Percentiles rank a stretch among this genome's conserved stretches.
These are phyloP conservation scores for Noturus placidus DNA, from an alignment of 2,113 vertebrate genomes.

Conservation along the genomic window DNA sequence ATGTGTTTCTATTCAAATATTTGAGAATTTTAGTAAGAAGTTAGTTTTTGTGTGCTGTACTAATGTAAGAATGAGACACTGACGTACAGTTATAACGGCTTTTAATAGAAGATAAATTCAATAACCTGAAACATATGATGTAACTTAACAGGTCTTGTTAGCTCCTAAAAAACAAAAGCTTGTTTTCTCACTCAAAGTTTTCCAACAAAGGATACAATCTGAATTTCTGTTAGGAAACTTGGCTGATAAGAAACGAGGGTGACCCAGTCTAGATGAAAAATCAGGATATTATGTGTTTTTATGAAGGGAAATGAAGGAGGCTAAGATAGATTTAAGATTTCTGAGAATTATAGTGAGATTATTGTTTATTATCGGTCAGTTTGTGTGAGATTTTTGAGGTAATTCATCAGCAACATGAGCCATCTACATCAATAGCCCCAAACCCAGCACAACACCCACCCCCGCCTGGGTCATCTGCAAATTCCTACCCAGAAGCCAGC, in stretches of 20 bases:
- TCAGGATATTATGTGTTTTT: not conserved
- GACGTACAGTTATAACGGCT: not conserved
- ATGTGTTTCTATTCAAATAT: not conserved
- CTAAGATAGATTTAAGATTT: no score
- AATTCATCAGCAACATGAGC: not conserved
- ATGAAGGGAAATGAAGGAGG: no score
- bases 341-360: no score
- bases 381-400: not conserved
- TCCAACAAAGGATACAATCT: not conserved
- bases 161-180: not conserved
- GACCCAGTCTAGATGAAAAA: not conserved
- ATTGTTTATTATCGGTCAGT: no score
- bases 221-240: not conserved
- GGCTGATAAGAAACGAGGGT: not conserved
- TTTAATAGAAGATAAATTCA: not conserved
- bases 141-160: not conserved
- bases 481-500: no score
- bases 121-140: no score
- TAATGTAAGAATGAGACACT: not conserved
- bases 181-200: no score
- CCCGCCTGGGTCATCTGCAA: no score
- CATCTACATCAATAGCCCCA: not conserved
- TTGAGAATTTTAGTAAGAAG: not conserved
- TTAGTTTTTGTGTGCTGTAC: not conserved
- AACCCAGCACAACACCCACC: no score